A percentile compares a stretch with the other conserved stretches of the same genome.
Evolutionary conservation across 2,797 vertebrate genomes (phyloP).

Genomic region (Rhyacichthys aspro): DNA sequence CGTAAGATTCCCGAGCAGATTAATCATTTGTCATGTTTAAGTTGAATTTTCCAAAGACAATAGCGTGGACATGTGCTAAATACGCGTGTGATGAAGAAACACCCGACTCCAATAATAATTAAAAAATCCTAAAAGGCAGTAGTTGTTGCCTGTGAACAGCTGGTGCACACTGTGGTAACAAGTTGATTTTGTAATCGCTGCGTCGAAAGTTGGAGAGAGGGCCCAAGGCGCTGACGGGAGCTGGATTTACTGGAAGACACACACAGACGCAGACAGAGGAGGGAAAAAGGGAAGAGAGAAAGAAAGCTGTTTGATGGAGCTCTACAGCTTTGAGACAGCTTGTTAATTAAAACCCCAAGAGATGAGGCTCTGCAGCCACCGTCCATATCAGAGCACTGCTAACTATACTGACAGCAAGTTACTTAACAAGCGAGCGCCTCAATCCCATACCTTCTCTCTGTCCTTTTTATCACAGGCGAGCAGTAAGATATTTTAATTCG

Average conservation of each 20-base stretch:
- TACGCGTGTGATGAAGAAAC: neutral
- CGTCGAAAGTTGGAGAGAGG: slow-evolving; percentile 72
- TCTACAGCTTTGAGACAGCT: slow-evolving; percentile 83
- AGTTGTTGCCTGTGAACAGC: slow-evolving; percentile 49
- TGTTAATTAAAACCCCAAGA: slow-evolving; percentile 86
- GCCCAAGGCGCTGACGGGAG: slow-evolving; percentile 63
- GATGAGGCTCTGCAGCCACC: slow-evolving; percentile 82
- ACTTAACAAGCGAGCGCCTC: slow-evolving; percentile 77
- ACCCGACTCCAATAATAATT: neutral
- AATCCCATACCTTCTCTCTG: slow-evolving; percentile 54
- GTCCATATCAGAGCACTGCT: slow-evolving; percentile 83
- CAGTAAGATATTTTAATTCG: slow-evolving; percentile 78
- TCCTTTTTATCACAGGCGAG: slow-evolving; percentile 72
- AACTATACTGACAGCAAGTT: slow-evolving; percentile 85
- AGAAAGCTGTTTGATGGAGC: slow-evolving; percentile 79
- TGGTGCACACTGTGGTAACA: slow-evolving; percentile 57
- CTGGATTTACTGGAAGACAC: slow-evolving; percentile 64
- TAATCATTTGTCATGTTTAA: no score
- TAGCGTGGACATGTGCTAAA: neutral
- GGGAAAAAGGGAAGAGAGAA: slow-evolving; percentile 24
- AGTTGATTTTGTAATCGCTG: slow-evolving; percentile 67
- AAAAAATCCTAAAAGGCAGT: slow-evolving; percentile 10
- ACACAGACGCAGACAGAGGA: slow-evolving; percentile 26
- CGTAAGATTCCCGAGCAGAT: no score
- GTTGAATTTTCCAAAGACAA: no score